These are phyloP conservation scores for Ostrea edulis DNA, from an alignment of 1,140 invertebrate genomes.

Conservation along the genomic window DNA sequence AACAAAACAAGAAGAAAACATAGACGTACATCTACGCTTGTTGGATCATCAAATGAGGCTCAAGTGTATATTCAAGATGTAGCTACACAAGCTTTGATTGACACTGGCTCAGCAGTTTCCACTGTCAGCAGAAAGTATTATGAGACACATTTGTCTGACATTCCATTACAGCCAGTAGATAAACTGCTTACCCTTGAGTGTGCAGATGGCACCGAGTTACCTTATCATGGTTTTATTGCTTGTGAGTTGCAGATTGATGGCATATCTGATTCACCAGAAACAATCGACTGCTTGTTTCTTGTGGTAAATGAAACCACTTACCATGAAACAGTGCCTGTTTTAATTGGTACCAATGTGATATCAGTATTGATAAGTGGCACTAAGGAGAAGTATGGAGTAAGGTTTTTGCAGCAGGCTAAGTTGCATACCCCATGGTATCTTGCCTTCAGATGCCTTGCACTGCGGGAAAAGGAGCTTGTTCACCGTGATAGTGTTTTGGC, in stretches of 20 bases:
- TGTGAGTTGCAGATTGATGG: neutral
- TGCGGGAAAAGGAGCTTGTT: too few species aligned
- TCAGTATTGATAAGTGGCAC: neutral
- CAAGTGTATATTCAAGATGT: neutral
- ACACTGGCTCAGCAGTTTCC: conserved; percentile 32
- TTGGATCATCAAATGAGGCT: conserved; percentile 1
- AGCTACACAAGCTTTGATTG: neutral
- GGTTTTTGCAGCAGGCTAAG: conserved; percentile 42
- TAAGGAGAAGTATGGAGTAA: conserved; percentile 12
- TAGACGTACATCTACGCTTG: neutral
- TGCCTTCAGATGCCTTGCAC: too few species aligned
- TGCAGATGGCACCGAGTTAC: neutral
- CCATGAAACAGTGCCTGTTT: conserved; percentile 27
- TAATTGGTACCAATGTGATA: conserved; percentile 46
- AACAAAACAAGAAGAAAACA: neutral
- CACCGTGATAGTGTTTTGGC: too few species aligned
- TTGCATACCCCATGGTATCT: conserved; percentile 43
- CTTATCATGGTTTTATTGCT: neutral
- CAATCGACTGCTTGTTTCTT: neutral
- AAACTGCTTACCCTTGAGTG: neutral
- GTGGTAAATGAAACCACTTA: neutral
- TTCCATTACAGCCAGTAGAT: neutral
- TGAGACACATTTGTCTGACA: neutral
- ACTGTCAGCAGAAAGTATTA: neutral
- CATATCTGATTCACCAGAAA: neutral